Evolutionary conservation across 2,797 vertebrate species (phyloP).

Genomic region (Gambelia wislizenii): DNA sequence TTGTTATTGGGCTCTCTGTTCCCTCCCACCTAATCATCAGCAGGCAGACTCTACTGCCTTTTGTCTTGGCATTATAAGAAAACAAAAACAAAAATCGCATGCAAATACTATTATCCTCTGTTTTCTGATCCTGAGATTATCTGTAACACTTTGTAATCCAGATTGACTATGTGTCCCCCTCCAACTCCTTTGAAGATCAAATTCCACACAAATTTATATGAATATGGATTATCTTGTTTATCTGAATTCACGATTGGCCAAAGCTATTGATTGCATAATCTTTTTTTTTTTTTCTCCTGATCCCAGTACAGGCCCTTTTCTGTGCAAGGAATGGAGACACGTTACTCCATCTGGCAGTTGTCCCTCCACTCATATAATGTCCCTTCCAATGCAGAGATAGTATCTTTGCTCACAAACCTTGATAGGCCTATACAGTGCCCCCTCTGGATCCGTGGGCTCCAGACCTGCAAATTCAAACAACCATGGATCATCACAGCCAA

Average conservation of each 20-base stretch:
- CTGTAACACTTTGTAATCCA: constrained; percentile 27
- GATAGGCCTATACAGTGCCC: background rate
- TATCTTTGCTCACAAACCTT: background rate
- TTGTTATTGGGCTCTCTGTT: background rate
- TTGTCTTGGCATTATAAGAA: constrained; percentile 34
- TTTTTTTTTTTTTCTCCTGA: background rate
- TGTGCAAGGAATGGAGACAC: background rate
- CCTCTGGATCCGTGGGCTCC: too few relatives aligned
- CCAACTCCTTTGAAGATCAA: background rate
- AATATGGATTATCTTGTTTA: constrained; percentile 17
- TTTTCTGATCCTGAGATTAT: constrained; percentile 21
- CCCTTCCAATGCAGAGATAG: background rate
- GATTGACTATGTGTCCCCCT: background rate
- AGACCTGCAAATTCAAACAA: too few relatives aligned
- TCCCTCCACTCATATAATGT: background rate
- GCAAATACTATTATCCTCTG: background rate
- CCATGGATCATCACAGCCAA: too few relatives aligned
- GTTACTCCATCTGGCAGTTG: background rate
- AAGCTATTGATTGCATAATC: background rate
- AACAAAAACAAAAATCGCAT: constrained; percentile 4
- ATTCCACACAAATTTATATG: constrained; percentile 1
- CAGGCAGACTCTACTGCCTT: accelerated
- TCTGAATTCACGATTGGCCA: background rate
- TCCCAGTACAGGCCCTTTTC: background rate
- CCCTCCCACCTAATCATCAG: background rate